Conservation (phyloP, 2,113 vertebrate species). For the Mustelus asterias region DNA sequence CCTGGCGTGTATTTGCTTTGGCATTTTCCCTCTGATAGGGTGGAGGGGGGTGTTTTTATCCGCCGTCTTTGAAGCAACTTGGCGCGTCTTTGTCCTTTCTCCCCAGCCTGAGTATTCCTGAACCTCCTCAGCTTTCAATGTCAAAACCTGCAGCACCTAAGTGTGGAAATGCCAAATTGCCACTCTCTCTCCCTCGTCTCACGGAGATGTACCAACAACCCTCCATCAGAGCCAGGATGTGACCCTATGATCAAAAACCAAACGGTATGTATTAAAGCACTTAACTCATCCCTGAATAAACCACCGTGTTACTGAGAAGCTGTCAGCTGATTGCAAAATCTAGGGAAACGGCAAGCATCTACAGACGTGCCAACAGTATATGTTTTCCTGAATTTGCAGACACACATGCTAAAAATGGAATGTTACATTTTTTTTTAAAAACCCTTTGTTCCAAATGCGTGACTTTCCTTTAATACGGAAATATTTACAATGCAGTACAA, state of each 20-base stretch:
- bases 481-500: neutral
- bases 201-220: neutral
- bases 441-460: neutral
- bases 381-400: neutral
- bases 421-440: too few relatives aligned
- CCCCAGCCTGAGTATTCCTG: neutral
- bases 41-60: neutral
- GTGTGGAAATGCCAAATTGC: neutral
- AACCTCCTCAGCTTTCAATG: conserved; percentile 1
- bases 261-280: conserved; percentile 20
- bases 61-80: neutral
- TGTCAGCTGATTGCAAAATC: neutral
- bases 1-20: neutral
- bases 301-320: neutral
- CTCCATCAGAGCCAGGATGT: conserved; percentile 5
- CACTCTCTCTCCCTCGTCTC: neutral
- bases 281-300: neutral
- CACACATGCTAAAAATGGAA: neutral
- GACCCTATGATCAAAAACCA: neutral
- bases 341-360: neutral
- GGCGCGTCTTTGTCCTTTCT: neutral
- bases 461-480: neutral
- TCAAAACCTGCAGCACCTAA: neutral
- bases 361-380: neutral
- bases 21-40: neutral